phyloP scores from a whole-genome alignment of 2,888 invertebrate species.

The Branchellion lobata region DNA sequence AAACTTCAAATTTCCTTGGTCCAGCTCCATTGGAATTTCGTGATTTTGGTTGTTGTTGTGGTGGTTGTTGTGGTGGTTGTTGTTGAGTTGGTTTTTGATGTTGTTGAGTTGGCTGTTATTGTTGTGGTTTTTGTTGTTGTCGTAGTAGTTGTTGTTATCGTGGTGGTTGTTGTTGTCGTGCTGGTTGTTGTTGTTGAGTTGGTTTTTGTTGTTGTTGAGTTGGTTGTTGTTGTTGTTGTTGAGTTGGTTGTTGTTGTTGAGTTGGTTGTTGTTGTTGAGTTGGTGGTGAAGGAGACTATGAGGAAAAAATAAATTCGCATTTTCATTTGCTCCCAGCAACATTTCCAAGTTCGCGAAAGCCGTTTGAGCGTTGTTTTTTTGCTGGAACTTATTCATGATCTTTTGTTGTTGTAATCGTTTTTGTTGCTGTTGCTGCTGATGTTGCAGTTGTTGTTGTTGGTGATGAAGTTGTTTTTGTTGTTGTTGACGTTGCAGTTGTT shows the following conservation, averaged over 20 bases:
- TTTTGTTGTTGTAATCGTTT: conserved; percentile 23
- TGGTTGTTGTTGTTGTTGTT: conserved; percentile 8
- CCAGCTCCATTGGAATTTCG: background rate
- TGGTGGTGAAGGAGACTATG: background rate
- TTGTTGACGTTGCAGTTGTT: background rate
- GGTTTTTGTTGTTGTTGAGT: conserved; percentile 5
- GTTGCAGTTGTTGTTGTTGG: conserved; percentile 17
- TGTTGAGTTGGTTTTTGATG: background rate
- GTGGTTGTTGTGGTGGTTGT: conserved; percentile 68
- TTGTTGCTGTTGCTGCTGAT: background rate
- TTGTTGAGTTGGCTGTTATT: conserved; percentile 1
- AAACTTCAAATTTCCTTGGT: background rate
- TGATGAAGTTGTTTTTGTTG: conserved; percentile 8
- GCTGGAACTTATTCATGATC: background rate
- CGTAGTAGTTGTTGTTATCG: background rate
- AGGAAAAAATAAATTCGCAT: background rate
- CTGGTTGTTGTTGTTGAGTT: background rate
- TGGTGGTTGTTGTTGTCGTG: conserved; percentile 69
- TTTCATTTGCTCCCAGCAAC: background rate
- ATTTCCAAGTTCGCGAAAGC: background rate
- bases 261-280: background rate
- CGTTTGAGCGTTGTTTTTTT: background rate
- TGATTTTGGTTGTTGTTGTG: conserved; percentile 69
- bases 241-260: conserved; percentile 11
- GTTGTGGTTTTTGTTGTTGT: conserved; percentile 4